Percentiles rank a stretch among this genome's conserved stretches.
phyloP scores from a whole-genome alignment of 2,888 invertebrate species.

The Volucella inanis region DNA sequence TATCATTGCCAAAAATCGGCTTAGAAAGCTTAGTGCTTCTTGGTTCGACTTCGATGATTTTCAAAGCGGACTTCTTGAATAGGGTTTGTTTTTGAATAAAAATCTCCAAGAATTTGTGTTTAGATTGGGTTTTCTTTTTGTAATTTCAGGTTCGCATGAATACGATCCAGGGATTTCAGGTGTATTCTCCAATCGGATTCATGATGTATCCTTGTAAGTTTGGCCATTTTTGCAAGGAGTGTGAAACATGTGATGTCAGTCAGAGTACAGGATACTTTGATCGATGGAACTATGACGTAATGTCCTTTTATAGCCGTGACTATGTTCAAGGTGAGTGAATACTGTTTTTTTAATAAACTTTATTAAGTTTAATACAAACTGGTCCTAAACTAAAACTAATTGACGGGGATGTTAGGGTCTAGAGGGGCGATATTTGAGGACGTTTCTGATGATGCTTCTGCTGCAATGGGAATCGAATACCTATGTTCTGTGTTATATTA shows the following conservation, averaged over 20 bases:
- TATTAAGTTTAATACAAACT: too few species aligned
- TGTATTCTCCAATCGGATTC: conserved; percentile 96
- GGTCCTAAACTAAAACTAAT: too few species aligned
- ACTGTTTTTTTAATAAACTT: background rate
- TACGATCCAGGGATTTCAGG: conserved; percentile 93
- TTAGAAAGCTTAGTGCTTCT: conserved; percentile 89
- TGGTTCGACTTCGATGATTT: conserved; percentile 87
- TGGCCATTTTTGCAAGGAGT: conserved; percentile 86
- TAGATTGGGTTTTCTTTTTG: conserved; percentile 33
- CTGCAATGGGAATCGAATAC: too few species aligned
- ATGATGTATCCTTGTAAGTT: conserved; percentile 88
- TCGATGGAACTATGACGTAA: conserved; percentile 87
- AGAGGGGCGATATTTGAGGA: too few species aligned
- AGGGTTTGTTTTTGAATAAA: conserved; percentile 84
- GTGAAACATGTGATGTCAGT: conserved; percentile 86
- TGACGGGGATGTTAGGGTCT: too few species aligned
- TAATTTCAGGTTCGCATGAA: conserved; percentile 93
- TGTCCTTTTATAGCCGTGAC: conserved; percentile 93
- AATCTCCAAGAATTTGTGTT: background rate
- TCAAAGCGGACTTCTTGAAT: conserved; percentile 94
- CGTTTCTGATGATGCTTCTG: too few species aligned
- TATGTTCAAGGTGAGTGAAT: conserved; percentile 86
- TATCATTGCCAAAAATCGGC: conserved; percentile 88
- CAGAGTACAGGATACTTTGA: conserved; percentile 92
- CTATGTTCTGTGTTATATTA: too few species aligned